A percentile compares a stretch with the other conserved stretches of the same genome.
Evolutionary conservation across 2,888 invertebrate genomes (phyloP).

Genomic region (Melanotus villosus): DNA sequence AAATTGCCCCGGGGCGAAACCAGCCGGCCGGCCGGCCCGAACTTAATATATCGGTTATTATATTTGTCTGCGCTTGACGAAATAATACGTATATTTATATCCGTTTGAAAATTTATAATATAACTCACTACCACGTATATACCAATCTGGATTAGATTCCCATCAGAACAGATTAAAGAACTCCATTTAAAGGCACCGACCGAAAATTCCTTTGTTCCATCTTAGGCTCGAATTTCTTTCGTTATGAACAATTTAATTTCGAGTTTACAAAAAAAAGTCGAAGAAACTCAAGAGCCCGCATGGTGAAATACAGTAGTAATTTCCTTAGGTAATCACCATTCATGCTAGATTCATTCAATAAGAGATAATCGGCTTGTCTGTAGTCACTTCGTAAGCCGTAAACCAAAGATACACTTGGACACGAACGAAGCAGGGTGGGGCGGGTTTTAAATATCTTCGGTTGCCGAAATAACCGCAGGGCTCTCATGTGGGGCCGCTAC

Average conservation of each 20-base stretch:
- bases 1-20: slow-evolving; percentile 61
- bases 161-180: slow-evolving; percentile 6
- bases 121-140: neutral
- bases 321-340: slow-evolving; percentile 11
- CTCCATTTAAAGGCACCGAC: slow-evolving; percentile 1
- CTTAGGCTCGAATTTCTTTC: neutral
- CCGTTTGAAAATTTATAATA: slow-evolving; percentile 53
- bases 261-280: neutral
- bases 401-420: slow-evolving; percentile 17
- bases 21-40: slow-evolving; percentile 43
- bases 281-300: neutral
- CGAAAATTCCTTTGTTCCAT: slow-evolving; percentile 8
- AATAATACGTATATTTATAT: slow-evolving; percentile 59
- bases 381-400: neutral
- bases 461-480: slow-evolving; percentile 7
- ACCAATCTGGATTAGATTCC: slow-evolving; percentile 12
- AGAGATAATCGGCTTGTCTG: slow-evolving; percentile 14
- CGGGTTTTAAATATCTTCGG: slow-evolving; percentile 11
- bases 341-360: slow-evolving; percentile 12
- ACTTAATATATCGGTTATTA: slow-evolving; percentile 57
- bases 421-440: slow-evolving; percentile 1
- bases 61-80: slow-evolving; percentile 41
- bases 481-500: slow-evolving; percentile 31
- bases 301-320: slow-evolving; percentile 8
- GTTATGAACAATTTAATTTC: neutral